Evolutionary conservation across 2,797 vertebrate genomes (phyloP), one percentile per base, ranked within the genome.

Genomic region (Salarias fasciatus): DNA sequence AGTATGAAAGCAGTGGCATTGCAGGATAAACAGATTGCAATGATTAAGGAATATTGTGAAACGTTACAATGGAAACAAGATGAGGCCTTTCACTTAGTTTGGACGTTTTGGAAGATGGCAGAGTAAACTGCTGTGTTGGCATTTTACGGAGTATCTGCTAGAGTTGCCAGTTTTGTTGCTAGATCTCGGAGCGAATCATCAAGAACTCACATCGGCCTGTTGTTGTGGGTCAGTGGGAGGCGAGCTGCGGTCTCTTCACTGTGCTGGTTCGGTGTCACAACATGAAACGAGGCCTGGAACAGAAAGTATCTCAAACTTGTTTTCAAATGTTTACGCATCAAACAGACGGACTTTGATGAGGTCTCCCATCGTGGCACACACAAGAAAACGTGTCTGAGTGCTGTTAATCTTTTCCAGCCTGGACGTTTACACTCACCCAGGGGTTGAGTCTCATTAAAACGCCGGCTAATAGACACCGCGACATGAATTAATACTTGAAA

Each of bases 181-280:
- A 35, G 3, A 43, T 42, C 50, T 36, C 35, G 3, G 36, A 71
- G 36, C 54, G 14, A 12, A 59, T 47, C 50, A 75, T 77, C 52
- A 31, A 64, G 64, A 61, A 28, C 41, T 58, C 45, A 63, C 8
- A n/a, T 72, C 66, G 54, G 30, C 18, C 15, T 71, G 79, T 60
- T 79, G 66, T 75, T 79, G 71, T 70, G 77, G 73, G 68, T 72
- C 63, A 70, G 46, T 41, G 63, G 45, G 65, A 57, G 69, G 58
- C 5, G 8, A 49, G 47, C 56, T 36, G 50, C 43, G 38, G 47
- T 61, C 53, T 68, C n/a, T 44, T 67, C 45, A 46, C 62, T 67
- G 13, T 40, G 40, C 53, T 28, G 57, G 35, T 49, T 61, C 64
- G 11, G 38, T 42, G 61, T 76, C 49, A 54, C 54, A 57, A 68